Evolutionary conservation across 2,113 vertebrate genomes (phyloP).

Genomic region (Haemorhous mexicanus): DNA sequence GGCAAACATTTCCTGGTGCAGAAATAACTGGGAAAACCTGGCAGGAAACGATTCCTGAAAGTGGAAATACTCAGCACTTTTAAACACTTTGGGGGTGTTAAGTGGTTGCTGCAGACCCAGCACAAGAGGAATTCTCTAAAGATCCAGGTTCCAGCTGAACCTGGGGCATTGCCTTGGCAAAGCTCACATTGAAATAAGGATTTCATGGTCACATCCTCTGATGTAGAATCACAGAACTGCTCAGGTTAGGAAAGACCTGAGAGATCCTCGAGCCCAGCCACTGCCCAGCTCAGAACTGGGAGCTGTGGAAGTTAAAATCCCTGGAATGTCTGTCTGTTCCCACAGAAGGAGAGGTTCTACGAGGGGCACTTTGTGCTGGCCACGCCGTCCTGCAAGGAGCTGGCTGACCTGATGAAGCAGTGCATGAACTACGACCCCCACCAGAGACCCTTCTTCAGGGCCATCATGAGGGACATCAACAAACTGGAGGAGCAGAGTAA

Average conservation of each 20-base stretch:
- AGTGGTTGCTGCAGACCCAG: not conserved
- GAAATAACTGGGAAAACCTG: not conserved
- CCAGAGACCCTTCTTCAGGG: slow-evolving; percentile 95
- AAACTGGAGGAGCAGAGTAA: slow-evolving; percentile 88
- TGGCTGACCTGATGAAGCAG: slow-evolving; percentile 93
- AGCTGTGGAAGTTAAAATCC: not conserved
- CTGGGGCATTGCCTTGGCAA: not conserved
- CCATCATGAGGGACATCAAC: slow-evolving; percentile 95
- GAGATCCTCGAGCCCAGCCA: not conserved
- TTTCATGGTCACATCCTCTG: not conserved
- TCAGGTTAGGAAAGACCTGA: not conserved
- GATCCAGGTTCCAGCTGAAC: not conserved
- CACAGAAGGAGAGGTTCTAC: slow-evolving; percentile 95
- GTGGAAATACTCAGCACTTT: not conserved
- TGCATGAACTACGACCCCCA: slow-evolving; percentile 97
- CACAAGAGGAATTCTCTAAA: not conserved
- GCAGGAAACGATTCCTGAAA: not conserved
- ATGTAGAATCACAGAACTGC: not conserved
- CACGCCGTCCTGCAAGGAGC: slow-evolving; percentile 87
- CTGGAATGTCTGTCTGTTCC: not conserved
- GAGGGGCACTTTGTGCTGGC: slow-evolving; percentile 83
- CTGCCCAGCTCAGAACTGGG: not conserved
- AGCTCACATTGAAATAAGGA: not conserved
- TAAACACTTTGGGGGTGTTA: not conserved
- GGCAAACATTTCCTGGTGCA: not conserved